phyloP scores from a whole-genome alignment of 2,113 vertebrate genomes.

The Lucifuga dentata region DNA sequence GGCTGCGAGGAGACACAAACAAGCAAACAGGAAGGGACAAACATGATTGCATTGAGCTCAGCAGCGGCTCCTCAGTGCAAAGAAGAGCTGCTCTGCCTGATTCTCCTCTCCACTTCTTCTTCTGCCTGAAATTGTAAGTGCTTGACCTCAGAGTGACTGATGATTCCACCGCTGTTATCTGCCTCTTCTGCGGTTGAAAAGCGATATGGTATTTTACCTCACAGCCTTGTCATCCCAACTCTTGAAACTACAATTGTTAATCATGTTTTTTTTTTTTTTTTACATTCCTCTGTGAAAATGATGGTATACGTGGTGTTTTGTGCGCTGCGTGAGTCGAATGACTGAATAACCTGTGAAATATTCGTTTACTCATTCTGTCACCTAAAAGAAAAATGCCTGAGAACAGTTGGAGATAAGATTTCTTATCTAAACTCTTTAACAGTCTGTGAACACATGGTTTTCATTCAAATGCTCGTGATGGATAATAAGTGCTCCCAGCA shows the following conservation, averaged over 20 bases:
- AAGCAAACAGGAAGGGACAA: conserved; percentile 3
- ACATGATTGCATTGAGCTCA: conserved; percentile 18
- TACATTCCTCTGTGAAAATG: conserved; percentile 7
- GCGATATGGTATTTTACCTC: background rate
- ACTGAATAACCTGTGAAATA: background rate
- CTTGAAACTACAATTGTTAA: background rate
- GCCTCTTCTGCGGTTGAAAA: background rate
- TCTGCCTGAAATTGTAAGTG: conserved; percentile 5
- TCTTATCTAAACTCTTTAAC: conserved; percentile 4
- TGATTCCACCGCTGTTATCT: background rate
- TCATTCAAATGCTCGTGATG: background rate
- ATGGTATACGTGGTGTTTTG: background rate
- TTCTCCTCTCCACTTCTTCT: conserved; percentile 32
- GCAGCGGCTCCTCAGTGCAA: background rate
- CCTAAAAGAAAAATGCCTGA: background rate
- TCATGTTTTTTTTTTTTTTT: background rate
- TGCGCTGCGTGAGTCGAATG: conserved; percentile 1
- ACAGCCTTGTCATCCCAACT: background rate
- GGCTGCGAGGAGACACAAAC: background rate
- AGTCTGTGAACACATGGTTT: background rate
- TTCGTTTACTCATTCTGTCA: conserved; percentile 2
- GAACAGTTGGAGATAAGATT: conserved; percentile 8
- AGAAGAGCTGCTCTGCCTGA: conserved; percentile 13
- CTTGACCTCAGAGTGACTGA: conserved; percentile 4
- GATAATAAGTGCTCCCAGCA: conserved; percentile 23